These are phyloP conservation scores for Microcebus murinus DNA, from an alignment of 2,113 vertebrate genomes.

Conservation along the genomic window DNA sequence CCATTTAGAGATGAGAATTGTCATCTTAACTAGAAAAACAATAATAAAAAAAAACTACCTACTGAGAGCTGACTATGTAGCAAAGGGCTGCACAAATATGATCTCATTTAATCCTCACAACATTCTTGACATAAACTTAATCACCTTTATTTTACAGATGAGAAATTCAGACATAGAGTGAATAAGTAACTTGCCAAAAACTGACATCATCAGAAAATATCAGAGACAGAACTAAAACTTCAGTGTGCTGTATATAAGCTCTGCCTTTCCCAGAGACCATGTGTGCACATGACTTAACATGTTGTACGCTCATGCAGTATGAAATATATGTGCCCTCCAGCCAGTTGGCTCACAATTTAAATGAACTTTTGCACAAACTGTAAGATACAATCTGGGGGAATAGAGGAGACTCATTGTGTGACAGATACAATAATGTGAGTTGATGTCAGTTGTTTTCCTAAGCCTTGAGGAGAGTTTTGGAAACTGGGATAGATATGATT, in stretches of 20 bases:
- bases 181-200: slow-evolving; percentile 13
- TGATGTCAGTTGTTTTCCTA: slow-evolving; percentile 61
- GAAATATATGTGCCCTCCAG: not conserved
- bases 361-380: slow-evolving; percentile 39
- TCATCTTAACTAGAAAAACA: not conserved
- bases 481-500: slow-evolving; percentile 66
- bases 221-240: not conserved
- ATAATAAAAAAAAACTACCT: not conserved
- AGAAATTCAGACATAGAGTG: not conserved
- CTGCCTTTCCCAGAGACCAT: not conserved
- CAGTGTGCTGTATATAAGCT: not conserved
- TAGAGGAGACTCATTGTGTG: not conserved
- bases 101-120: not conserved
- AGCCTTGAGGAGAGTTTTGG: slow-evolving; percentile 51
- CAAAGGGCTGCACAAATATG: not conserved
- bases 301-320: not conserved
- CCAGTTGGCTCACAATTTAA: not conserved
- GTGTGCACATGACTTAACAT: not conserved
- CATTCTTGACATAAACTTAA: not conserved
- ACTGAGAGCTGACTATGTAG: not conserved
- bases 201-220: not conserved
- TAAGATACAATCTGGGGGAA: not conserved
- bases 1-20: not conserved
- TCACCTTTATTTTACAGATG: not conserved
- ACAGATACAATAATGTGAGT: slow-evolving; percentile 43